Conservation (phyloP, 2,888 invertebrate genomes). For the Meiosimyza decipiens region DNA sequence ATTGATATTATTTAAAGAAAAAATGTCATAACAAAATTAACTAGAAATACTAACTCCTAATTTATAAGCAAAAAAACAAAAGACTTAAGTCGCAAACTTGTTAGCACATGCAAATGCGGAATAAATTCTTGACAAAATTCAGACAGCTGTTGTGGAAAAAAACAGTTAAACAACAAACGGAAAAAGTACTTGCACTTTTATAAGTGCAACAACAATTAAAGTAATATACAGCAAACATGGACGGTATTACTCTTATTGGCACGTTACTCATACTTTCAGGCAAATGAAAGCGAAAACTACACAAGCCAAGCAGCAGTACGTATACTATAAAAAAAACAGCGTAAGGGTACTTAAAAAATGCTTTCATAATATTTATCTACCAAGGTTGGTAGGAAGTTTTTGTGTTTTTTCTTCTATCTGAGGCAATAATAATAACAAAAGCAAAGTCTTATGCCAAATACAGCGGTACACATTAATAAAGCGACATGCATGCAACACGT, state of each 20-base stretch:
- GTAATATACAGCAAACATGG: background rate
- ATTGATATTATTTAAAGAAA: too few species aligned
- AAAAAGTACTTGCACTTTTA: slow-evolving; percentile 13
- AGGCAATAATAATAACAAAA: background rate
- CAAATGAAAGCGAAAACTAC: slow-evolving; percentile 32
- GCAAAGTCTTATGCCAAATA: slow-evolving; percentile 11
- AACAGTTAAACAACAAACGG: background rate
- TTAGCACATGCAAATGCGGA: too few species aligned
- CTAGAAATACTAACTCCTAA: too few species aligned
- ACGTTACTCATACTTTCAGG: slow-evolving; percentile 21
- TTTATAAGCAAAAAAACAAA: too few species aligned
- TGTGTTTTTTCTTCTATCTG: background rate
- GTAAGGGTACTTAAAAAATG: background rate
- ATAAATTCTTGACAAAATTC: too few species aligned
- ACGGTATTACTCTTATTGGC: slow-evolving; percentile 14
- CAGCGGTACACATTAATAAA: slow-evolving; percentile 7
- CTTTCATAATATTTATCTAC: slow-evolving; percentile 14
- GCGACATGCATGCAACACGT: too few species aligned
- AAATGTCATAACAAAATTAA: too few species aligned
- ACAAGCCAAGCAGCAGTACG: background rate
- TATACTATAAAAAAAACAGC: background rate
- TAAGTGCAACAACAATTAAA: slow-evolving; percentile 1
- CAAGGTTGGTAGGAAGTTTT: slow-evolving; percentile 32
- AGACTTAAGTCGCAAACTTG: too few species aligned
- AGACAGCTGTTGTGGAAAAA: background rate